Conservation (phyloP, 2,888 invertebrate species). For the Antheraea yamamai region DNA sequence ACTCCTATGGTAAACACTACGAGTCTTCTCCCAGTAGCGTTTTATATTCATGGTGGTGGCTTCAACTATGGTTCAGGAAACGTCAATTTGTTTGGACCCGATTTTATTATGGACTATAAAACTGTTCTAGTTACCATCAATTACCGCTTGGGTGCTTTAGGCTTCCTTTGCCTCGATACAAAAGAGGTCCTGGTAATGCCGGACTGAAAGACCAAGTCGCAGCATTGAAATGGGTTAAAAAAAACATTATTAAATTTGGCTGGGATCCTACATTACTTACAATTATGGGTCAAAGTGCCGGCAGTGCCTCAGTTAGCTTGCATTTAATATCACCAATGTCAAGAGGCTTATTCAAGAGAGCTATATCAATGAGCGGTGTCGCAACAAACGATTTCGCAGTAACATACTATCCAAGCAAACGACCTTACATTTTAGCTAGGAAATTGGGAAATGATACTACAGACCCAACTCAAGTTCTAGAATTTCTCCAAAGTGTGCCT, state of each 20-base stretch:
- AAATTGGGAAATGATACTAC: slow-evolving; percentile 34
- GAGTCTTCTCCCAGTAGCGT: slow-evolving; percentile 44
- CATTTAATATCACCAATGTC: slow-evolving; percentile 37
- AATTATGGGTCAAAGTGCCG: slow-evolving; percentile 42
- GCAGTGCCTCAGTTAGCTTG: slow-evolving; percentile 24
- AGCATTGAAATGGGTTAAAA: slow-evolving; percentile 28
- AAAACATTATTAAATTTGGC: slow-evolving; percentile 49
- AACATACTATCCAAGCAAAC: slow-evolving; percentile 30
- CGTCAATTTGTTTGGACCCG: slow-evolving; percentile 73
- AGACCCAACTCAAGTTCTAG: slow-evolving; percentile 34
- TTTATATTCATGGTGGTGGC: slow-evolving; percentile 53
- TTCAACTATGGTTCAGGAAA: slow-evolving; percentile 54
- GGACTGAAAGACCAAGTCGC: slow-evolving; percentile 71
- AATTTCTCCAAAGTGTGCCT: slow-evolving; percentile 35
- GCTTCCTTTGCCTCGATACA: slow-evolving; percentile 78
- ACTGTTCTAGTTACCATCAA: slow-evolving; percentile 80
- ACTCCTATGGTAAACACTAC: slow-evolving; percentile 37
- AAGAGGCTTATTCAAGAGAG: slow-evolving; percentile 36
- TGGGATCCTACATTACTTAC: slow-evolving; percentile 50
- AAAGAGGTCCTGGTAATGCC: slow-evolving; percentile 81
- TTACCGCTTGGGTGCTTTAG: slow-evolving; percentile 76
- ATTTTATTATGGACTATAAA: slow-evolving; percentile 74
- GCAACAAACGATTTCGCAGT: slow-evolving; percentile 39
- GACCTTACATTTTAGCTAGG: slow-evolving; percentile 37
- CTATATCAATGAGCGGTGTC: slow-evolving; percentile 37